Evolutionary conservation across 1,140 invertebrate genomes (phyloP).

Genomic region (Atta texana): DNA sequence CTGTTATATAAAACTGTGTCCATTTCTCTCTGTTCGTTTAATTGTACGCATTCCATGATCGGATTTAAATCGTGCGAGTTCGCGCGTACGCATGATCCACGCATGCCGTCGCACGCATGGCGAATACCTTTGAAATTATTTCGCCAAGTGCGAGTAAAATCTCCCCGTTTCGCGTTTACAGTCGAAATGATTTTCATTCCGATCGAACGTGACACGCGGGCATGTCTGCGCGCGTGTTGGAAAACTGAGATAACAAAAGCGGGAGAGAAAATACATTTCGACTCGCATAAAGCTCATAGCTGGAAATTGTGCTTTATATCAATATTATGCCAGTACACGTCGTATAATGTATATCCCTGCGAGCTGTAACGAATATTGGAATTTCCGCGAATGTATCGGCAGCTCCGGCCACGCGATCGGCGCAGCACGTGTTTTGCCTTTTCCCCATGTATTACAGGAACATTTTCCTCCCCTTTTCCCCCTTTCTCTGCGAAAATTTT

Average conservation of each 20-base stretch:
- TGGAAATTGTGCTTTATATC: slow-evolving; percentile 57
- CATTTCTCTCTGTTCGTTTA: slow-evolving; percentile 18
- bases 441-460: slow-evolving; percentile 23
- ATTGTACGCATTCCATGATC: background rate
- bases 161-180: background rate
- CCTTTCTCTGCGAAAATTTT: background rate
- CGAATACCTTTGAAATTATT: slow-evolving; percentile 24
- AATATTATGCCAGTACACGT: slow-evolving; percentile 49
- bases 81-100: background rate
- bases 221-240: background rate
- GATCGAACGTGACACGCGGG: background rate
- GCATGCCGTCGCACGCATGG: background rate
- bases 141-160: background rate
- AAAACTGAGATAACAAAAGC: slow-evolving; percentile 4
- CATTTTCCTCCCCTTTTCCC: background rate
- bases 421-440: slow-evolving; percentile 38
- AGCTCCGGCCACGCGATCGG: background rate
- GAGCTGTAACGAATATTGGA: slow-evolving; percentile 54
- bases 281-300: slow-evolving; percentile 24
- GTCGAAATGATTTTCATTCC: slow-evolving; percentile 12
- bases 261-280: slow-evolving; percentile 41
- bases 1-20: background rate
- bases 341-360: slow-evolving; percentile 29
- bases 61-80: slow-evolving; percentile 1
- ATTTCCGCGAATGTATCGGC: slow-evolving; percentile 21